A percentile compares a stretch with the other conserved stretches of the same genome.
These are phyloP conservation scores for Antrozous pallidus DNA, from an alignment of 2,797 vertebrate genomes.

Conservation along the genomic window DNA sequence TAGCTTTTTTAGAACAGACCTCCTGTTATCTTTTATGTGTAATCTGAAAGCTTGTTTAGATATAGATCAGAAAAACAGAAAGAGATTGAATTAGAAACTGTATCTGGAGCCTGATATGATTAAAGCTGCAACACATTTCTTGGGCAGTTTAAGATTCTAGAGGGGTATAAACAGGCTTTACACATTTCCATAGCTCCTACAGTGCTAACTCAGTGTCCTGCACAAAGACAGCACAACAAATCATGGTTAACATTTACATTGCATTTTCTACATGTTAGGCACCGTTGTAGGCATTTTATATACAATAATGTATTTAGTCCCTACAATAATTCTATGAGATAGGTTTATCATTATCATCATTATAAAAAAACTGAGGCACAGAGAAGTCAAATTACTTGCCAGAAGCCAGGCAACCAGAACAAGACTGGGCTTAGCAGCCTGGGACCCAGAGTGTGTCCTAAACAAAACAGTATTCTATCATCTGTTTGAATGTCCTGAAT, in stretches of 20 bases:
- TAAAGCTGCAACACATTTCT: background rate
- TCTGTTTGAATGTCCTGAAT: background rate
- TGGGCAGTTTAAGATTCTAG: background rate
- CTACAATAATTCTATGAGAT: background rate
- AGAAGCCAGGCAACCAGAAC: background rate
- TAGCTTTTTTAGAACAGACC: background rate
- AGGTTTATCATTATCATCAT: background rate
- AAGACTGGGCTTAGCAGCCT: background rate
- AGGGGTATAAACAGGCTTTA: background rate
- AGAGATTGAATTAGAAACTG: background rate
- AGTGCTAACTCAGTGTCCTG: background rate
- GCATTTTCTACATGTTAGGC: background rate
- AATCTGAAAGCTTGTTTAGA: background rate
- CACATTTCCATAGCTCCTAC: background rate
- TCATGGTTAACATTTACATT: background rate
- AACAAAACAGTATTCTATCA: background rate
- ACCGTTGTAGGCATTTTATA: background rate
- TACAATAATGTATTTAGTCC: background rate
- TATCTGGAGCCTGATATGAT: background rate
- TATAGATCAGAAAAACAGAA: constrained; percentile 28
- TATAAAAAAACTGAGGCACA: background rate
- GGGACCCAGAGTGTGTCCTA: background rate
- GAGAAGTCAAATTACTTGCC: background rate
- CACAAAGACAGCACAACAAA: background rate
- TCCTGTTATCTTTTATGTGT: background rate